phyloP scores from a whole-genome alignment of 2,113 vertebrate genomes.

The Spheniscus mendiculus region DNA sequence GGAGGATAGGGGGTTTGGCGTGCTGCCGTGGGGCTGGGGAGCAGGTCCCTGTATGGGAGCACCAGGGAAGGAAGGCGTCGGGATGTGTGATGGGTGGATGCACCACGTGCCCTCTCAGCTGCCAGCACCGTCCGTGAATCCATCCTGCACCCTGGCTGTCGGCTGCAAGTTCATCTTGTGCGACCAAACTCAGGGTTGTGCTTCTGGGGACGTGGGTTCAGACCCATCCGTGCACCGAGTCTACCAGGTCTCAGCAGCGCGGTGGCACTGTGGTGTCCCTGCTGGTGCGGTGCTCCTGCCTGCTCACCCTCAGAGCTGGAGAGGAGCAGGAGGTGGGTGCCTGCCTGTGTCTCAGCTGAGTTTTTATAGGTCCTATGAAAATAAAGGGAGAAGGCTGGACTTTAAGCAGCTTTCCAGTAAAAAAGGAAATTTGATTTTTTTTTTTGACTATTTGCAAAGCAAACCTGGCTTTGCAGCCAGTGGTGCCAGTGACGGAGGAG shows the following conservation, averaged over 20 bases:
- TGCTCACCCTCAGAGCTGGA: neutral
- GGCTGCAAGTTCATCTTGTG: neutral
- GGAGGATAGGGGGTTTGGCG: neutral
- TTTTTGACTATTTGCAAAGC: neutral
- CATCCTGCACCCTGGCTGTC: neutral
- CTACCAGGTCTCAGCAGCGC: neutral
- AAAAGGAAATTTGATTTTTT: neutral
- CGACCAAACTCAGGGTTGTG: neutral
- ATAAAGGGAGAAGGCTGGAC: neutral
- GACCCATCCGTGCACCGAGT: fast-evolving
- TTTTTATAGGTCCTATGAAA: neutral
- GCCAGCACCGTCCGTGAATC: fast-evolving
- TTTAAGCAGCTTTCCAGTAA: neutral
- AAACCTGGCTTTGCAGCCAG: neutral
- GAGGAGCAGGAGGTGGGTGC: neutral
- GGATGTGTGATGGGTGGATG: neutral
- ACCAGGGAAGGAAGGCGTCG: neutral
- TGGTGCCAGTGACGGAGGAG: neutral
- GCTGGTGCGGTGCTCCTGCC: neutral
- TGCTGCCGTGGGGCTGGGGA: neutral
- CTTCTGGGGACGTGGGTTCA: neutral
- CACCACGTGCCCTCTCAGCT: fast-evolving
- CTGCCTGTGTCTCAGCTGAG: neutral
- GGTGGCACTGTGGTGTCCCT: neutral
- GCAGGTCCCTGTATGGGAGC: neutral